Conservation (phyloP, 2,113 vertebrate species). For the Tachysurus vachellii region DNA sequence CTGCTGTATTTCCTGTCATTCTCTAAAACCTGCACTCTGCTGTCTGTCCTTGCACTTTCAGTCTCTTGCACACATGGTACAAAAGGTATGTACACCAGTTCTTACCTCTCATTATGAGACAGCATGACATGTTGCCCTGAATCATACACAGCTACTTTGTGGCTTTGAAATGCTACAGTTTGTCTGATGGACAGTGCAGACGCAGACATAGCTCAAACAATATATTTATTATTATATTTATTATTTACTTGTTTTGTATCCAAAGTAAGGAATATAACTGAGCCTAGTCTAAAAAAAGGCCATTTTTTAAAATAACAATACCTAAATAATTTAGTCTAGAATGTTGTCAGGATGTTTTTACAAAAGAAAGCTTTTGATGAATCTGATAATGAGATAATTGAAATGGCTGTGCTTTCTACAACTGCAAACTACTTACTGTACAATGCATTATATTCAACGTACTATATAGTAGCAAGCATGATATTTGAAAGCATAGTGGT, state of each 20-base stretch:
- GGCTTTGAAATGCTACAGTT: not conserved
- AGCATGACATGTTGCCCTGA: not conserved
- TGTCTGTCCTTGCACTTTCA: conserved; percentile 56
- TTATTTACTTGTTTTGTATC: no score
- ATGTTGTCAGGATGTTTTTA: not conserved
- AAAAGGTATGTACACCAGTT: not conserved
- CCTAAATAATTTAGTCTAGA: not conserved
- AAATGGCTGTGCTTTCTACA: not conserved
- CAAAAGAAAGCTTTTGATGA: not conserved
- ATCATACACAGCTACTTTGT: not conserved
- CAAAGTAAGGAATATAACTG: not conserved
- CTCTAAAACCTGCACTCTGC: conserved; percentile 50
- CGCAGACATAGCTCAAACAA: not conserved
- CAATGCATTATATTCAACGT: not conserved
- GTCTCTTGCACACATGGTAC: conserved; percentile 46
- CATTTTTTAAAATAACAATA: no score
- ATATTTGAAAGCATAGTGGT: not conserved
- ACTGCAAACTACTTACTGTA: not conserved
- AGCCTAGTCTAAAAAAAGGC: not conserved
- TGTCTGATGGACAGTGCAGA: not conserved
- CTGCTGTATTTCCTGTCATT: conserved; percentile 51
- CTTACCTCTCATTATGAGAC: conserved; percentile 12
- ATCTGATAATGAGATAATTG: not conserved
- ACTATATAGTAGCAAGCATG: not conserved
- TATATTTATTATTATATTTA: not conserved